These are phyloP conservation scores for Beris morrisii DNA, from an alignment of 2,888 invertebrate species.

Conservation along the genomic window DNA sequence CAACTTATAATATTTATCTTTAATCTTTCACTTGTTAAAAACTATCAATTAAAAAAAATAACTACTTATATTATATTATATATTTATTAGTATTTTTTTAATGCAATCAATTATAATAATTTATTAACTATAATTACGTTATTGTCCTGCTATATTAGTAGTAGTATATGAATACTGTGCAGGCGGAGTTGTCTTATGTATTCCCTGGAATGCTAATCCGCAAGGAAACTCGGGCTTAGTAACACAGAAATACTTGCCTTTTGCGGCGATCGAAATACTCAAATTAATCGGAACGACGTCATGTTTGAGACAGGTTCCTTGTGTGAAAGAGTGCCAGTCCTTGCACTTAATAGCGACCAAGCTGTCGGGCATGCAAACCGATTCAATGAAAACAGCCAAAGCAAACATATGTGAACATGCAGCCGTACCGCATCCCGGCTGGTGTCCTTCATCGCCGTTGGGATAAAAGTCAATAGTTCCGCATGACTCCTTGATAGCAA, in stretches of 20 bases:
- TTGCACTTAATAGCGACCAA: slow-evolving; percentile 10
- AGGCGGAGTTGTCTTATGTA: background rate
- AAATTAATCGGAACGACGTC: slow-evolving; percentile 11
- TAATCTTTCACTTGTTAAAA: no score
- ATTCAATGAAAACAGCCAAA: slow-evolving; percentile 9
- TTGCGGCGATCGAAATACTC: background rate
- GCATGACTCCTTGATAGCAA: background rate
- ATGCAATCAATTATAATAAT: no score
- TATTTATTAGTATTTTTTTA: no score
- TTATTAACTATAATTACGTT: no score
- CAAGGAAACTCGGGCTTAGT: background rate
- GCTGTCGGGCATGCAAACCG: slow-evolving; percentile 11
- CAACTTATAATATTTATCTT: no score
- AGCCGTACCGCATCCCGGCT: slow-evolving; percentile 15
- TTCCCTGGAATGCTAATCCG: slow-evolving; percentile 9
- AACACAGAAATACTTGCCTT: slow-evolving; percentile 11
- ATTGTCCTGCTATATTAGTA: no score
- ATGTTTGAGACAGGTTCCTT: background rate
- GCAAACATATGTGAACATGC: slow-evolving; percentile 7
- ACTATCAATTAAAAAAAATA: no score
- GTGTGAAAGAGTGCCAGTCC: slow-evolving; percentile 12
- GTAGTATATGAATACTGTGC: no score
- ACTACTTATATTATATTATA: no score
- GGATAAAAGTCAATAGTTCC: slow-evolving; percentile 24
- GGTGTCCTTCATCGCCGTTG: slow-evolving; percentile 4